Conservation (phyloP, 2,888 invertebrate species). For the Stramonita haemastoma region DNA sequence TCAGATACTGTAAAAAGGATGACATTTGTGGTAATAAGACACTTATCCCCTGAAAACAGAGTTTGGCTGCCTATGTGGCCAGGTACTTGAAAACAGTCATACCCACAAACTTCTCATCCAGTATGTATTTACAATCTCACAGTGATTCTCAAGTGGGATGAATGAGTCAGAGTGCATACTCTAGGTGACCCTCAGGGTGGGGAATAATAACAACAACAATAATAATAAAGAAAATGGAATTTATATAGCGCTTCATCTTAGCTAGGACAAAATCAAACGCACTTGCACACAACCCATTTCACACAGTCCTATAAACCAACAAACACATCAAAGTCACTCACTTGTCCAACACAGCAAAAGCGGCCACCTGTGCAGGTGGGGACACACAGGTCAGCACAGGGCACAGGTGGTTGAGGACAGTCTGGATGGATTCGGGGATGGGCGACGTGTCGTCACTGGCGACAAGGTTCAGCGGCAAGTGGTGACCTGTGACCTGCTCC, state of each 20-base stretch:
- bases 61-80: too few relatives aligned
- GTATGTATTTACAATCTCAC: too few relatives aligned
- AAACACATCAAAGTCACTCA: slow-evolving; percentile 44
- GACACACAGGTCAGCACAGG: slow-evolving; percentile 65
- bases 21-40: too few relatives aligned
- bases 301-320: background rate
- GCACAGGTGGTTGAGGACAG: slow-evolving; percentile 72
- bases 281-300: background rate
- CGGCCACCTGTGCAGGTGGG: slow-evolving; percentile 67
- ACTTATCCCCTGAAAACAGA: too few relatives aligned
- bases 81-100: too few relatives aligned
- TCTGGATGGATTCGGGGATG: slow-evolving; percentile 72
- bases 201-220: background rate
- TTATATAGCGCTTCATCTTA: too few relatives aligned
- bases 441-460: slow-evolving; percentile 66
- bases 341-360: slow-evolving; percentile 68
- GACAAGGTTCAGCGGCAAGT: slow-evolving; percentile 70
- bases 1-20: too few relatives aligned
- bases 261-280: background rate
- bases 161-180: too few relatives aligned
- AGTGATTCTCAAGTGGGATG: too few relatives aligned
- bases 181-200: too few relatives aligned
- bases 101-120: too few relatives aligned
- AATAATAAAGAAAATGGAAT: background rate
- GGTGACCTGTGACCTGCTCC: slow-evolving; percentile 61